These are phyloP conservation scores for Lepidocolaptes lacrymiger DNA, from an alignment of 2,797 vertebrate species.

Conservation along the genomic window DNA sequence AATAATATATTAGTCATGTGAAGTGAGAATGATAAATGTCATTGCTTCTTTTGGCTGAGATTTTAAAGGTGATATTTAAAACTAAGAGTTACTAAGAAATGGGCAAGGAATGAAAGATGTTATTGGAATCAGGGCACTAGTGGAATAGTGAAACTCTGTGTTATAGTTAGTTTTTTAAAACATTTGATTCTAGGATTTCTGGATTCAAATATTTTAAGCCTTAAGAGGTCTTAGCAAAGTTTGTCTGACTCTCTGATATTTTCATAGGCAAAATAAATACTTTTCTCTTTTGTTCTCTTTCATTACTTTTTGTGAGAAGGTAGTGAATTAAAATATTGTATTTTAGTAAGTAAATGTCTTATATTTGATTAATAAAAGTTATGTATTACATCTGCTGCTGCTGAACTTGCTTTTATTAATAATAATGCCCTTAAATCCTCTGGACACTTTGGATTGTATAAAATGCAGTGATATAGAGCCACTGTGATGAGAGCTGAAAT, in stretches of 20 bases:
- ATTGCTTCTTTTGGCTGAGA: neutral
- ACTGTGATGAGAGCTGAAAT: neutral
- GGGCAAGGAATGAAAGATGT: neutral
- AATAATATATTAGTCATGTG: neutral
- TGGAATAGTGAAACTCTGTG: neutral
- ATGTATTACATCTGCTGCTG: neutral
- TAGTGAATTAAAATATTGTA: neutral
- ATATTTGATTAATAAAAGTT: neutral
- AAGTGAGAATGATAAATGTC: neutral
- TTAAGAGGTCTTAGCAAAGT: neutral
- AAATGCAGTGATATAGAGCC: neutral
- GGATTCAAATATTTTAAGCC: neutral
- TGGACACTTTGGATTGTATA: neutral
- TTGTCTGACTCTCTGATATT: neutral
- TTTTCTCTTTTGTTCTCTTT: neutral
- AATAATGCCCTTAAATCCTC: neutral
- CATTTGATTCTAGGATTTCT: neutral
- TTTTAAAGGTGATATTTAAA: neutral
- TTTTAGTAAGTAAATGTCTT: neutral
- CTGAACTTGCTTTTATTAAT: neutral
- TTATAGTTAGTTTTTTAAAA: neutral
- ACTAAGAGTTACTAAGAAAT: neutral
- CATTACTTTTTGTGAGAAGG: neutral
- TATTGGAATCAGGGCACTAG: neutral
- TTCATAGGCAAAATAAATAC: neutral